A percentile compares a stretch with the other conserved stretches of the same genome.
phyloP scores from a whole-genome alignment of 37 sponge, comb jelly and placozoan genomes.

The Aplysina aerophoba region DNA sequence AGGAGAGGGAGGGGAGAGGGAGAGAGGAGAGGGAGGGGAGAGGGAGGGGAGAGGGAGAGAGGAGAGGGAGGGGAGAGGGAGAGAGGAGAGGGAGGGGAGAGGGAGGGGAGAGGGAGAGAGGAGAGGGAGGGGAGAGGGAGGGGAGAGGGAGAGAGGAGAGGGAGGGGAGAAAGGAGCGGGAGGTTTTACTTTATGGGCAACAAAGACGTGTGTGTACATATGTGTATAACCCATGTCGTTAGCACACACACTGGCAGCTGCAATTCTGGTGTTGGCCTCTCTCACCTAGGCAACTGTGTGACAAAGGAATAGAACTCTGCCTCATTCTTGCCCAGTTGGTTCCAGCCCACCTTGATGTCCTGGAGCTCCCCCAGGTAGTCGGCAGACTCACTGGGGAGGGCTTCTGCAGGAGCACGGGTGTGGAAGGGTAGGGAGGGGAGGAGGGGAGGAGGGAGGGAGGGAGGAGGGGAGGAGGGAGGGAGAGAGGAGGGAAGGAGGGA shows the following conservation, averaged over 20 bases:
- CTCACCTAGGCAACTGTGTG: slow-evolving; percentile 68
- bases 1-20: too few species aligned
- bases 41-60: too few species aligned
- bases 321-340: slow-evolving; percentile 46
- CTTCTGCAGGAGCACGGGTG: background rate
- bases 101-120: background rate
- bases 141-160: too few species aligned
- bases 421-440: background rate
- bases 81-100: background rate
- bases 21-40: too few species aligned
- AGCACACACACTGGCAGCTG: too few species aligned
- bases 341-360: slow-evolving; percentile 54
- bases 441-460: background rate
- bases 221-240: too few species aligned
- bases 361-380: slow-evolving; percentile 59
- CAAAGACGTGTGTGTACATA: too few species aligned
- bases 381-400: slow-evolving; percentile 34
- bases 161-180: background rate
- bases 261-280: background rate
- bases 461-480: background rate
- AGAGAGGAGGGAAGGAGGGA: background rate
- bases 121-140: too few species aligned
- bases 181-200: too few species aligned
- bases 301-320: slow-evolving; percentile 57
- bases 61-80: too few species aligned